Evolutionary conservation across 1,140 invertebrate genomes (phyloP).

Genomic region (Hylaeus anthracinus): DNA sequence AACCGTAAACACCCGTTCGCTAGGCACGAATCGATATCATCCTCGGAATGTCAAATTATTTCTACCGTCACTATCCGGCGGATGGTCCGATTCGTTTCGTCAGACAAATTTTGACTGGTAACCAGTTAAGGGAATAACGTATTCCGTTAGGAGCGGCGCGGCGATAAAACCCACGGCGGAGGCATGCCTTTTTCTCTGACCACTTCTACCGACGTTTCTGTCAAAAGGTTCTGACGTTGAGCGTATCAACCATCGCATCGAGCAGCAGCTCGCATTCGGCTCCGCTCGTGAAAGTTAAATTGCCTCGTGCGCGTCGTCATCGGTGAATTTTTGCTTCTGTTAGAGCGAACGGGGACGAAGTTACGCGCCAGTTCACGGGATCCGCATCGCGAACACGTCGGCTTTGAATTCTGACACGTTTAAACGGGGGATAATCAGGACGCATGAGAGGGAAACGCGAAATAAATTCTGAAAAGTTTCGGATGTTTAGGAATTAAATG

Average conservation of each 20-base stretch:
- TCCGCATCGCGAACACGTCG: background rate
- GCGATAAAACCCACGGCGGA: conserved; percentile 32
- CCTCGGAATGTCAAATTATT: background rate
- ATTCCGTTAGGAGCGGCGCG: conserved; percentile 50
- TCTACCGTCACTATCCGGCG: too few relatives aligned
- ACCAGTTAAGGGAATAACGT: conserved; percentile 54
- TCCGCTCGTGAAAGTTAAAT: conserved; percentile 49
- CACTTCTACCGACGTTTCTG: conserved; percentile 15
- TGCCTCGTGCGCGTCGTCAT: conserved; percentile 33
- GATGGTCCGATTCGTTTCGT: background rate
- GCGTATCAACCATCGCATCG: background rate
- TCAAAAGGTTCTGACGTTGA: conserved; percentile 40
- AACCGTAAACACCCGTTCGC: too few relatives aligned
- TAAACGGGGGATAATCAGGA: background rate
- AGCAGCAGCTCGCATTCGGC: background rate
- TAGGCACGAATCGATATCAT: background rate
- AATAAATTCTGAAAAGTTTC: too few relatives aligned
- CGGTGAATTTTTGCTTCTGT: conserved; percentile 47
- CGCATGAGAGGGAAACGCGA: too few relatives aligned
- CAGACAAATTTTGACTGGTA: background rate
- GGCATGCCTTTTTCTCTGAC: conserved; percentile 8
- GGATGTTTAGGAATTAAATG: too few relatives aligned
- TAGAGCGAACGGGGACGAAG: conserved; percentile 9
- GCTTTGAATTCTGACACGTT: background rate
- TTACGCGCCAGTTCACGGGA: background rate